phyloP scores from a whole-genome alignment of 2,888 invertebrate genomes.

The Eumacrocentrus americanus region DNA sequence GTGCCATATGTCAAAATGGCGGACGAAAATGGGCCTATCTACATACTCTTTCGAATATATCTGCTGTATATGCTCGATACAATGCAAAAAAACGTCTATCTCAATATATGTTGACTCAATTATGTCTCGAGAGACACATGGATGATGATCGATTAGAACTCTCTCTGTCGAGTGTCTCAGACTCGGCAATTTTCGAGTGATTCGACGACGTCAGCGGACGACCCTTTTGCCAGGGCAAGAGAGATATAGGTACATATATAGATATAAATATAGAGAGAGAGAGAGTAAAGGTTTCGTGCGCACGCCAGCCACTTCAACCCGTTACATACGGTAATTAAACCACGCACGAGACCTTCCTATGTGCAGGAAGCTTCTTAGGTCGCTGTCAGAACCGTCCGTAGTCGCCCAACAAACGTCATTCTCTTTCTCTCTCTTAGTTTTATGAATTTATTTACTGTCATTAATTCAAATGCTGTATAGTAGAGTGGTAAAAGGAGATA shows the following conservation, averaged over 20 bases:
- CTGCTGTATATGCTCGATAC: background rate
- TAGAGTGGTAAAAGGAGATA: no score
- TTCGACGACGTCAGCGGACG: slow-evolving; percentile 6
- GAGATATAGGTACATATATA: slow-evolving; percentile 3
- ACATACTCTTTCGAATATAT: background rate
- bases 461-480: background rate
- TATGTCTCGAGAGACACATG: background rate
- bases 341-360: slow-evolving; percentile 57
- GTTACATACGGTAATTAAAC: slow-evolving; percentile 61
- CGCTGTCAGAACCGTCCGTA: slow-evolving; percentile 47
- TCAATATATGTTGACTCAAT: background rate
- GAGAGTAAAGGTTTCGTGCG: slow-evolving; percentile 51
- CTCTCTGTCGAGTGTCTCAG: slow-evolving; percentile 7
- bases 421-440: background rate
- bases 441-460: slow-evolving; percentile 24
- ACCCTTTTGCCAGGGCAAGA: background rate
- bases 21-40: slow-evolving; percentile 26
- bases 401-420: slow-evolving; percentile 22
- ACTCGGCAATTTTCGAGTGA: slow-evolving; percentile 2
- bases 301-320: slow-evolving; percentile 60
- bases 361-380: slow-evolving; percentile 38
- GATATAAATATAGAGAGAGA: slow-evolving; percentile 24
- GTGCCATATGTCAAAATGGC: slow-evolving; percentile 45
- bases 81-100: background rate
- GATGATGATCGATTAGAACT: no score